Evolutionary conservation across 1,140 invertebrate species (phyloP).

Genomic region (Eurytemora carolleeae): DNA sequence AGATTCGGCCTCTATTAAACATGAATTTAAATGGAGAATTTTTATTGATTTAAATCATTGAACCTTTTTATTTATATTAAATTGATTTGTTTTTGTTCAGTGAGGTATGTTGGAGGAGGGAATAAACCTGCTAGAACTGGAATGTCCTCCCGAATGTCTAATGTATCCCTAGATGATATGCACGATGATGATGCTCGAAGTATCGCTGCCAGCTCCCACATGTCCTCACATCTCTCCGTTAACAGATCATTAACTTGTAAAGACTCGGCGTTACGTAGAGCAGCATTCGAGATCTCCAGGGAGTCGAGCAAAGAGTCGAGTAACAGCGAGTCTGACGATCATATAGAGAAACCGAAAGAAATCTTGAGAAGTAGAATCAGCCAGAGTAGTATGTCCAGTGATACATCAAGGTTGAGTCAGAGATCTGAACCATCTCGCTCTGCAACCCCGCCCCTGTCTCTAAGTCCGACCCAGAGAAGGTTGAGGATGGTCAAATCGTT

Average conservation of each 20-base stretch:
- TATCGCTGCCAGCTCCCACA: constrained; percentile 2
- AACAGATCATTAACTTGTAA: not conserved
- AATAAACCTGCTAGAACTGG: not conserved
- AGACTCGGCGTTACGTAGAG: not conserved
- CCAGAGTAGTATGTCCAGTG: constrained; percentile 2
- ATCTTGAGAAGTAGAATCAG: no score
- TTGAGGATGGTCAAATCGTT: constrained; percentile 9
- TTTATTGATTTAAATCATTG: no score
- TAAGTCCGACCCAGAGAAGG: not conserved
- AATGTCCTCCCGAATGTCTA: constrained; percentile 7
- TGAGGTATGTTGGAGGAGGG: constrained; percentile 4
- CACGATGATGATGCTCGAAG: constrained; percentile 5
- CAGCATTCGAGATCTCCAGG: not conserved
- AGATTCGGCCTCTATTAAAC: no score
- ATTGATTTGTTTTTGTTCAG: no score
- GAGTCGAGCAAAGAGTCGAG: constrained; percentile 12
- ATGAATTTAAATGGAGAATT: no score
- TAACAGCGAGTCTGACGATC: constrained; percentile 4
- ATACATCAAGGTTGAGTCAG: not conserved
- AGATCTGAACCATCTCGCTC: not conserved
- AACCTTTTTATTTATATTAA: no score
- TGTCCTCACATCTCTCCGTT: not conserved
- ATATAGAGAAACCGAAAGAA: no score
- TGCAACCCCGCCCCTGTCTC: not conserved
- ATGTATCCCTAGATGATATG: constrained; percentile 6